A percentile compares a stretch with the other conserved stretches of the same genome.
Conservation (phyloP, 1,140 invertebrate genomes). For the Sipha flava region DNA sequence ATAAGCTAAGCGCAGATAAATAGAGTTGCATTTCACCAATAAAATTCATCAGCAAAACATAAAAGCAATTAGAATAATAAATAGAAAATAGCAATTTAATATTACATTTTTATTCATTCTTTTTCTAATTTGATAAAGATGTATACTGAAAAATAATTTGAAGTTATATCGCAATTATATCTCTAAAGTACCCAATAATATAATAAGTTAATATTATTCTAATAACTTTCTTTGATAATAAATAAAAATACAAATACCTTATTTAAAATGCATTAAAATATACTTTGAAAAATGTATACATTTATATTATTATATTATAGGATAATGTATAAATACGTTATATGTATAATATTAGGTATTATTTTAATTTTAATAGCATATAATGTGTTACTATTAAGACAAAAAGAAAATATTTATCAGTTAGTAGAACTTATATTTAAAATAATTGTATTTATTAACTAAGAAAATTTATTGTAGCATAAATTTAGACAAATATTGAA, state of each 20-base stretch:
- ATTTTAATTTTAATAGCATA: neutral
- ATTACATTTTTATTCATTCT: neutral
- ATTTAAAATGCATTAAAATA: neutral
- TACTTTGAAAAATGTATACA: too few relatives aligned
- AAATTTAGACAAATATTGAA: too few relatives aligned
- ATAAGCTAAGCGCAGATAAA: slow-evolving; percentile 37
- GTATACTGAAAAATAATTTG: neutral
- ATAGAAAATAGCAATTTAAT: neutral
- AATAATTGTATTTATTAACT: too few relatives aligned
- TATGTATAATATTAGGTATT: neutral
- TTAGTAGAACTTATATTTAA: neutral
- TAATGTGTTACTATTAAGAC: neutral
- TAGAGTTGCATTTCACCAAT: neutral
- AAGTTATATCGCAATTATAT: neutral
- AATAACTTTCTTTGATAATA: neutral
- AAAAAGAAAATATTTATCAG: neutral
- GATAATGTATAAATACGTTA: too few relatives aligned
- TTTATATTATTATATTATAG: too few relatives aligned
- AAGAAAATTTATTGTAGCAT: too few relatives aligned
- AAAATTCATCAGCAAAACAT: neutral
- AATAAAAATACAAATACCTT: neutral
- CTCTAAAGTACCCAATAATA: slow-evolving; percentile 8
- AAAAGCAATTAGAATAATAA: slow-evolving; percentile 1
- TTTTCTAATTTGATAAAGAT: neutral
- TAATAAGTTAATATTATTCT: neutral